Evolutionary conservation across 1,140 invertebrate species (phyloP).

Genomic region (Cotesia chilonis): DNA sequence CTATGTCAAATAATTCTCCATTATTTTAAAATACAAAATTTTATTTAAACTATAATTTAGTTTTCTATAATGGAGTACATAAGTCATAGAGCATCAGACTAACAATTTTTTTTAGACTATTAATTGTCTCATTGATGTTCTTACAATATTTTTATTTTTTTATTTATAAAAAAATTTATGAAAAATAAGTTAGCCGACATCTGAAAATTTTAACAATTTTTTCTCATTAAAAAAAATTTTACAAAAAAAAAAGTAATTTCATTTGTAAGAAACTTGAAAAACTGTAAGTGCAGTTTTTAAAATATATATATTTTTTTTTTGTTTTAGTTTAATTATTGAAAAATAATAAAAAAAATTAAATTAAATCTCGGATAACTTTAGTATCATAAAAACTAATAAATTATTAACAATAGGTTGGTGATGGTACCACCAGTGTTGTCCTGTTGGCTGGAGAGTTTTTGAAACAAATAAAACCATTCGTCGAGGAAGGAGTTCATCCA

Average conservation of each 20-base stretch:
- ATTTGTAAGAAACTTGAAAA: too few relatives aligned
- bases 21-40: background rate
- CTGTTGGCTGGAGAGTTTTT: slow-evolving; percentile 94
- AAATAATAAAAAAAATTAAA: too few relatives aligned
- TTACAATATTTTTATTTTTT: slow-evolving; percentile 39
- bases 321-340: too few relatives aligned
- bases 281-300: too few relatives aligned
- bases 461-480: slow-evolving; percentile 93
- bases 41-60: slow-evolving; percentile 1
- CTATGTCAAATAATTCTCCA: background rate
- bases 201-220: too few relatives aligned
- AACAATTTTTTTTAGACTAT: slow-evolving; percentile 45
- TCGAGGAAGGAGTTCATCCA: slow-evolving; percentile 98
- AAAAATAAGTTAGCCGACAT: too few relatives aligned
- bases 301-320: too few relatives aligned
- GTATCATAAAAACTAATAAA: background rate
- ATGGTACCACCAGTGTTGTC: slow-evolving; percentile 97
- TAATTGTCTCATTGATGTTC: slow-evolving; percentile 52
- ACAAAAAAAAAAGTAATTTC: too few relatives aligned
- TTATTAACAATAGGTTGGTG: slow-evolving; percentile 80
- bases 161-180: background rate
- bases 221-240: too few relatives aligned
- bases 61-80: slow-evolving; percentile 26
- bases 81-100: slow-evolving; percentile 52
- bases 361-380: too few relatives aligned